Conservation (phyloP, 1,140 invertebrate genomes). For the Olivierus martensii region DNA sequence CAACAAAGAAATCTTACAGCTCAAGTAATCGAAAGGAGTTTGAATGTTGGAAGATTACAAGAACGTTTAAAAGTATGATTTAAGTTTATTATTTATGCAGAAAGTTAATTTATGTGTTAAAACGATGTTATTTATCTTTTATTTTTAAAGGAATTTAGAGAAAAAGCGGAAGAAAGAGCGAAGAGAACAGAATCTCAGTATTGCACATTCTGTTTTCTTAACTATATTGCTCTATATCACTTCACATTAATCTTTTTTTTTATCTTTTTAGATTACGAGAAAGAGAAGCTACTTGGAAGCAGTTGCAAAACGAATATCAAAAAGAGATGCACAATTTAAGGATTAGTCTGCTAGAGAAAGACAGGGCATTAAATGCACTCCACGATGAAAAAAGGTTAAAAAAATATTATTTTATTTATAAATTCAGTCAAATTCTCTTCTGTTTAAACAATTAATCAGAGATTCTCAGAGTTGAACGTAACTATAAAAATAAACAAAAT, state of each 20-base stretch:
- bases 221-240: too few relatives aligned
- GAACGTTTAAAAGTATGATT: constrained; percentile 7
- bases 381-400: too few relatives aligned
- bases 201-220: background rate
- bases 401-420: too few relatives aligned
- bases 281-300: background rate
- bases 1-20: constrained; percentile 8
- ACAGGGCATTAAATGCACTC: background rate
- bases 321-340: constrained; percentile 2
- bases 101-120: background rate
- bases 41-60: constrained; percentile 9
- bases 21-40: constrained; percentile 3
- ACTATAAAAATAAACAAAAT: too few relatives aligned
- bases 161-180: constrained; percentile 1
- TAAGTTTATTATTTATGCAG: background rate
- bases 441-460: too few relatives aligned
- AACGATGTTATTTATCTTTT: background rate
- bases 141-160: background rate
- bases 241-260: too few relatives aligned
- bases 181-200: background rate
- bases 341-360: background rate
- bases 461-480: too few relatives aligned
- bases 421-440: too few relatives aligned
- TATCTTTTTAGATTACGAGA: background rate
- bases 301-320: background rate